Conservation (phyloP, 2,113 vertebrate genomes). For the Orientallactaga bullata region DNA sequence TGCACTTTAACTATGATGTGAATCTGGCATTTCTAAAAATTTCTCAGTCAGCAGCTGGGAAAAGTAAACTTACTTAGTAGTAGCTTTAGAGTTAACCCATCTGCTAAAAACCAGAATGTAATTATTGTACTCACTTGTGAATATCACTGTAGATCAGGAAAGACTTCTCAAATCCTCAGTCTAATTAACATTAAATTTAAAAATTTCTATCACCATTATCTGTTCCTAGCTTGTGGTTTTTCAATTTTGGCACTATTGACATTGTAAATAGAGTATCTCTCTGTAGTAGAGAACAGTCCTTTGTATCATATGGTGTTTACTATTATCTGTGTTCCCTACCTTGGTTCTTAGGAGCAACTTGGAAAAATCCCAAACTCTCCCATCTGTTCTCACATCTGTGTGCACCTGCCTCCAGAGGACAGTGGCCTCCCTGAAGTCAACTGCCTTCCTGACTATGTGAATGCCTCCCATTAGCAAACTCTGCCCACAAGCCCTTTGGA, state of each 20-base stretch:
- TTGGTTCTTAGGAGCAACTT: not conserved
- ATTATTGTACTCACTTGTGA: not conserved
- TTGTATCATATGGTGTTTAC: not conserved
- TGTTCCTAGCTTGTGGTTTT: not conserved
- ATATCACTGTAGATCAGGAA: not conserved
- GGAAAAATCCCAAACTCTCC: not conserved
- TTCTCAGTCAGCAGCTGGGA: constrained; percentile 42
- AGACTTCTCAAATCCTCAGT: not conserved
- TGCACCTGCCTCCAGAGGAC: not conserved
- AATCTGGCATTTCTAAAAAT: constrained; percentile 46
- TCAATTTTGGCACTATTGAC: accelerated
- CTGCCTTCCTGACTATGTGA: not conserved
- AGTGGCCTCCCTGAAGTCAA: not conserved
- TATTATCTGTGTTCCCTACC: not conserved
- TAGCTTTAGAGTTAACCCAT: not conserved
- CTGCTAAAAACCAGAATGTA: not conserved
- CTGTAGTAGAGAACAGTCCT: too few species aligned
- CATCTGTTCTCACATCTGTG: not conserved
- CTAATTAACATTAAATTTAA: not conserved
- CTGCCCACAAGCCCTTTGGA: not conserved
- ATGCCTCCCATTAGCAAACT: not conserved
- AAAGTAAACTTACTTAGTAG: constrained; percentile 18
- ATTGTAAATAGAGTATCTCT: not conserved
- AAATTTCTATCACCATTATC: not conserved
- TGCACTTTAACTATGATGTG: not conserved